phyloP scores from a whole-genome alignment of 2,888 invertebrate species.

The Rutpela maculata region DNA sequence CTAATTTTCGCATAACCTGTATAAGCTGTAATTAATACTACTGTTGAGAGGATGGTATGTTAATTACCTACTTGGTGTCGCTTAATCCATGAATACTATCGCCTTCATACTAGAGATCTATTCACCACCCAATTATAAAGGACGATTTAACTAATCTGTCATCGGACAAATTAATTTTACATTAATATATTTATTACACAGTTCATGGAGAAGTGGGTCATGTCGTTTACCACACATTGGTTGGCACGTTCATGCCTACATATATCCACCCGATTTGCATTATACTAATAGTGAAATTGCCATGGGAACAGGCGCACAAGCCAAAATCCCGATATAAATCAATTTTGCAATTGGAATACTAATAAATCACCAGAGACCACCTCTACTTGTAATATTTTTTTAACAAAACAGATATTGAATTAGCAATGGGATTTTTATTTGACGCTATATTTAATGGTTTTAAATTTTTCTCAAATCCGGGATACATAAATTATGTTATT shows the following conservation, averaged over 20 bases:
- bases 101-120: slow-evolving; percentile 1
- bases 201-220: slow-evolving; percentile 17
- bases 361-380: neutral
- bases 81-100: neutral
- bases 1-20: too few relatives aligned
- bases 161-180: slow-evolving; percentile 25
- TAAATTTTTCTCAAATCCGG: too few relatives aligned
- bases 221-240: neutral
- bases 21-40: too few relatives aligned
- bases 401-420: neutral
- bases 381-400: neutral
- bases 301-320: neutral
- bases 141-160: slow-evolving; percentile 36
- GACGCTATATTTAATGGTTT: too few relatives aligned
- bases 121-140: slow-evolving; percentile 16
- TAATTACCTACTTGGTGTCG: neutral
- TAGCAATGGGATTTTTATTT: too few relatives aligned
- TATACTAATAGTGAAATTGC: neutral
- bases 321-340: neutral
- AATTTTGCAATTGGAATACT: neutral
- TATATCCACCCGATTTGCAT: neutral
- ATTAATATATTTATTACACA: slow-evolving; percentile 19
- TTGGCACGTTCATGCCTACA: neutral
- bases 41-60: neutral
- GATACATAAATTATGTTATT: too few relatives aligned